Evolutionary conservation across 1,140 invertebrate genomes (phyloP).

Genomic region (Nasonia longicornis): DNA sequence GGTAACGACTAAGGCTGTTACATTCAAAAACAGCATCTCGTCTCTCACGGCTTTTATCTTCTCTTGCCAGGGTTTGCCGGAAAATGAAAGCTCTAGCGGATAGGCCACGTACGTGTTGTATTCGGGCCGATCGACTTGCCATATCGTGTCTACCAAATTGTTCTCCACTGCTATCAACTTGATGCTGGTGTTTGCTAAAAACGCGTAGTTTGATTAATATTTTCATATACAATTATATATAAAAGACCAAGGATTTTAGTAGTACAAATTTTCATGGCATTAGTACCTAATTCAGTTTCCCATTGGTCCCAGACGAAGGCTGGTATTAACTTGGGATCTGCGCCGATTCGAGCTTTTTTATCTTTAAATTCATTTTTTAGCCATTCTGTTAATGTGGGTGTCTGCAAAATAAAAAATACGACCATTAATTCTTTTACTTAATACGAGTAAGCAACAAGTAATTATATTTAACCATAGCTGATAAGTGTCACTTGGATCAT

Average conservation of each 20-base stretch:
- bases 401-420: conserved; percentile 44
- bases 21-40: conserved; percentile 75
- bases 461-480: too few relatives aligned
- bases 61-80: conserved; percentile 78
- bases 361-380: conserved; percentile 76
- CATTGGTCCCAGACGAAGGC: conserved; percentile 75
- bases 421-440: too few relatives aligned
- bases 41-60: conserved; percentile 79
- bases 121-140: conserved; percentile 76
- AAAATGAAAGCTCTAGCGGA: conserved; percentile 71
- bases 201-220: neutral
- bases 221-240: conserved; percentile 17
- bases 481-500: too few relatives aligned
- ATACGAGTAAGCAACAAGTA: too few relatives aligned
- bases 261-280: too few relatives aligned
- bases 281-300: conserved; percentile 70
- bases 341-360: conserved; percentile 75
- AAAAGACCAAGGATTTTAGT: neutral
- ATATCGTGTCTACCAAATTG: conserved; percentile 86
- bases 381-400: conserved; percentile 74
- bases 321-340: conserved; percentile 82
- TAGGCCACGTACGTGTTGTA: conserved; percentile 68
- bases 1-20: conserved; percentile 86
- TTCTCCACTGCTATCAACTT: conserved; percentile 75
- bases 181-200: conserved; percentile 67